Conservation (phyloP, 2,888 invertebrate genomes). For the Timandra comae region DNA sequence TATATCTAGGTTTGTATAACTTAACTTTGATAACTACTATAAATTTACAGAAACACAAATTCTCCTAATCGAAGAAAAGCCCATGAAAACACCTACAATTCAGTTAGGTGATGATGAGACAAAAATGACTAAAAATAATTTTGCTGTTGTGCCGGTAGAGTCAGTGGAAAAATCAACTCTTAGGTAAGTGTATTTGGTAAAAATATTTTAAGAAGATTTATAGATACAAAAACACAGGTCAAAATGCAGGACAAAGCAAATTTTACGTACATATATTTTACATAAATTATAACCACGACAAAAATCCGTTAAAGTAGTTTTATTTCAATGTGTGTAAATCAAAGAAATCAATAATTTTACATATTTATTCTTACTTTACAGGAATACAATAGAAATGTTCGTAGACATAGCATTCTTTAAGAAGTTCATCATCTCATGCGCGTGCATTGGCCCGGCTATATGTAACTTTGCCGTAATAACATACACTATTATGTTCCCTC, state of each 20-base stretch:
- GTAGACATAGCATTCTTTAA: constrained; percentile 75
- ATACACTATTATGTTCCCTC: constrained; percentile 73
- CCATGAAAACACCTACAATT: constrained; percentile 15
- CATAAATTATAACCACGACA: too few relatives aligned
- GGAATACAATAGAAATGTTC: constrained; percentile 33
- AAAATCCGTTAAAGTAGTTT: too few relatives aligned
- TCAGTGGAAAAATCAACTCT: constrained; percentile 10
- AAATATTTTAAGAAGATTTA: not conserved
- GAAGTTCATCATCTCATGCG: constrained; percentile 73
- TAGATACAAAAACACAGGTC: too few relatives aligned
- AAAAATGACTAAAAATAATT: constrained; percentile 22
- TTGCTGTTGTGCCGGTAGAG: constrained; percentile 8
- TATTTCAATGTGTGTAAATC: not conserved
- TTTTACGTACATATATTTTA: too few relatives aligned
- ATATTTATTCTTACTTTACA: constrained; percentile 23
- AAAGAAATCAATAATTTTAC: not conserved
- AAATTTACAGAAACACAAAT: constrained; percentile 33
- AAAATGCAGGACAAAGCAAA: too few relatives aligned
- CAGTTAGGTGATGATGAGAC: constrained; percentile 15
- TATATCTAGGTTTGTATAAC: too few relatives aligned
- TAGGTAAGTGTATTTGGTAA: constrained; percentile 18
- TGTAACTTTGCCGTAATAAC: constrained; percentile 70
- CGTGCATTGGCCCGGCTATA: constrained; percentile 75
- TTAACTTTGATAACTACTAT: too few relatives aligned
- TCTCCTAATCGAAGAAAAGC: constrained; percentile 23